Percentiles rank a stretch among this genome's conserved stretches.
Conservation (phyloP, 2,797 vertebrate species). For the Martes flavigula region DNA sequence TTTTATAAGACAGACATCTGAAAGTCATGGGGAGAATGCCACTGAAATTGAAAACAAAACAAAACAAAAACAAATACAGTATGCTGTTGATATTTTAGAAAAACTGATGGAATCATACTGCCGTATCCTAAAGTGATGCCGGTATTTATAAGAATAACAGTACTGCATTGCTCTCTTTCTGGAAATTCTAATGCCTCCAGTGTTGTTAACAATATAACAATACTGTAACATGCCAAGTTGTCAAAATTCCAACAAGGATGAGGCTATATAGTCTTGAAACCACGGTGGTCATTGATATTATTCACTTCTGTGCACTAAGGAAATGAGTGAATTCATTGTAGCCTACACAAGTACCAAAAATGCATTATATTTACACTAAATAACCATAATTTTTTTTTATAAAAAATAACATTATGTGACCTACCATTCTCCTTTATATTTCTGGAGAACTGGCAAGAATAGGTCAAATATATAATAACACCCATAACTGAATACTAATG, state of each 20-base stretch:
- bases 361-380: neutral
- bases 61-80: neutral
- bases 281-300: neutral
- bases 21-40: neutral
- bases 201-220: neutral
- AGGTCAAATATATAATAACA: neutral
- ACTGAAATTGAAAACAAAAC: neutral
- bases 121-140: neutral
- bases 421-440: neutral
- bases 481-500: neutral
- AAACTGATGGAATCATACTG: neutral
- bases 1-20: neutral
- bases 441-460: neutral
- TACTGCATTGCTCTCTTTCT: neutral
- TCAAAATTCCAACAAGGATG: neutral
- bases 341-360: neutral
- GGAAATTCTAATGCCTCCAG: neutral
- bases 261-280: neutral
- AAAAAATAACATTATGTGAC: neutral
- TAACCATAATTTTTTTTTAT: constrained; percentile 19
- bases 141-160: neutral
- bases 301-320: neutral
- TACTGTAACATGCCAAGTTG: neutral
- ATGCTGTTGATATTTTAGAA: neutral
- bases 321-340: neutral